Conservation (phyloP, 2,797 vertebrate genomes). For the Sparidentex hasta region DNA sequence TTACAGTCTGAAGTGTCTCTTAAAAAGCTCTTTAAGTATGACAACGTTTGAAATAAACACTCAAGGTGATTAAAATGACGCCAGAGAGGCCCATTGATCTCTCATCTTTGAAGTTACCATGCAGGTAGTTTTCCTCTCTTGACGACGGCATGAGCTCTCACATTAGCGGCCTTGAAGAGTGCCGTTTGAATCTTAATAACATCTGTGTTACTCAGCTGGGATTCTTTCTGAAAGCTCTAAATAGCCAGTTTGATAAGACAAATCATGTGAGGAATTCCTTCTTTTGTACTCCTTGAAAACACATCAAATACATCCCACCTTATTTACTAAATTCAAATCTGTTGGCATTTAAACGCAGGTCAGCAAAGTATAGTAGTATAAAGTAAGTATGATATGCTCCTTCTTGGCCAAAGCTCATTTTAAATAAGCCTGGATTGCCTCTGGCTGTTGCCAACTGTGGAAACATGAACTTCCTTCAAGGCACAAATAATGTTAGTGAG, state of each 20-base stretch:
- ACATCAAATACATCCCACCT: not conserved
- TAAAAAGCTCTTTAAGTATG: conserved; percentile 8
- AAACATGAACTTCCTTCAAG: not conserved
- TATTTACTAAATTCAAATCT: not conserved
- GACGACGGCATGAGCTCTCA: not conserved
- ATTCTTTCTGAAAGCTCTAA: not conserved
- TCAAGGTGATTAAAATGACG: conserved; percentile 5
- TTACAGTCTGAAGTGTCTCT: not conserved
- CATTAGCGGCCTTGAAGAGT: not conserved
- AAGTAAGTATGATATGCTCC: no score
- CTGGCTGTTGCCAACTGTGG: not conserved
- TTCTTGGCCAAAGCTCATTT: not conserved
- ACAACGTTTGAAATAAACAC: conserved; percentile 1
- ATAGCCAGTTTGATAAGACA: not conserved
- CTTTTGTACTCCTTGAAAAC: not conserved
- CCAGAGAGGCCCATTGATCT: not conserved
- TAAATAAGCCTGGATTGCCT: not conserved
- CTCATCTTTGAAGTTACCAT: conserved; percentile 2
- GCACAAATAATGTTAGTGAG: not conserved
- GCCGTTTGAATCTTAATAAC: not conserved
- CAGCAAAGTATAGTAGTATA: no score
- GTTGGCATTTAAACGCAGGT: not conserved
- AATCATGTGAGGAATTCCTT: not conserved
- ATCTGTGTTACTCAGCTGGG: not conserved
- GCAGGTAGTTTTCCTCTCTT: conserved; percentile 10